Conservation (phyloP, 2,888 invertebrate genomes). For the Eurytoma adleriae region DNA sequence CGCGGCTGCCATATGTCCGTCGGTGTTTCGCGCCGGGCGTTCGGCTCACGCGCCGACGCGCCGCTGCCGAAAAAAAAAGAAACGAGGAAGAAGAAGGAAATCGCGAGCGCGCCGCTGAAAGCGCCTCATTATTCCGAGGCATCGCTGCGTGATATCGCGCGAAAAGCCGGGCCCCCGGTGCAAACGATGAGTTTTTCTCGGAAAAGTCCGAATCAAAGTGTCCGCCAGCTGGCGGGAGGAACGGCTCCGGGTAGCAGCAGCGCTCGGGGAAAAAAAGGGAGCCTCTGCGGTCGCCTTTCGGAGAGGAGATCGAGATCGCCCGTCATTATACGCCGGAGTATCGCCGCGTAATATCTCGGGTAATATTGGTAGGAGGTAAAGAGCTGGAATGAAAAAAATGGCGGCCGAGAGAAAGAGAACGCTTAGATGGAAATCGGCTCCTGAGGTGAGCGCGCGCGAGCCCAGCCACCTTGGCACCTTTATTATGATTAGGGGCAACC, state of each 20-base stretch:
- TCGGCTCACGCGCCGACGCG: neutral
- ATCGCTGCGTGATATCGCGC: conserved; percentile 60
- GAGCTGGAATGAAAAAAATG: neutral
- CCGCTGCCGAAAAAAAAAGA: neutral
- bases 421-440: conserved; percentile 71
- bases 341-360: conserved; percentile 65
- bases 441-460: conserved; percentile 68
- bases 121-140: conserved; percentile 60
- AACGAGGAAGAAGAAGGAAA: conserved; percentile 30
- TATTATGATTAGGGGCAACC: conserved; percentile 74
- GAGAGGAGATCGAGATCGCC: conserved; percentile 39
- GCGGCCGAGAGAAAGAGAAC: neutral
- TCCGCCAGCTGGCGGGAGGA: conserved; percentile 17
- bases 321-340: conserved; percentile 56
- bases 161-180: conserved; percentile 5
- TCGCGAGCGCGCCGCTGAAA: conserved; percentile 49
- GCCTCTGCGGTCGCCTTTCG: neutral
- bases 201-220: conserved; percentile 35
- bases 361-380: conserved; percentile 58
- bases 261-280: neutral
- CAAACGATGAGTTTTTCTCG: conserved; percentile 32
- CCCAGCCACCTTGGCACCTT: conserved; percentile 74
- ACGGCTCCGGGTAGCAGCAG: too few relatives aligned
- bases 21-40: neutral
- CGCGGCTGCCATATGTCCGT: conserved; percentile 11